Evolutionary conservation across 2,113 vertebrate genomes (phyloP).

Genomic region (Brachyistius frenatus): DNA sequence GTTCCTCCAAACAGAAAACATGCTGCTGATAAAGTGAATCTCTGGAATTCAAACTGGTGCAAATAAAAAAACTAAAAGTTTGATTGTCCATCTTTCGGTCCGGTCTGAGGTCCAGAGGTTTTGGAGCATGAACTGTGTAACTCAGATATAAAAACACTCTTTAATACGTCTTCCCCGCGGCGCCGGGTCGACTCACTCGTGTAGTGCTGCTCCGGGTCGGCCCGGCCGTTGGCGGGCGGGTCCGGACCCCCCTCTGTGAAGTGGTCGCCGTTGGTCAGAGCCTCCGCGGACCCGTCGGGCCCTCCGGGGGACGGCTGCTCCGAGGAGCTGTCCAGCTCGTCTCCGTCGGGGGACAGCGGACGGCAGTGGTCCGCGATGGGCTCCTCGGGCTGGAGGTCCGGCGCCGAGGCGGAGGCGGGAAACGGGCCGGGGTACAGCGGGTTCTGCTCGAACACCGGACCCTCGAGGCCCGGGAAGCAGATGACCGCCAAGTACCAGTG

Average conservation of each 20-base stretch:
- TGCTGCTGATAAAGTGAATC: no score
- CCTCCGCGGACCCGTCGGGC: conserved; percentile 70
- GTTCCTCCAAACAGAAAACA: no score
- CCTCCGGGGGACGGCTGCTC: conserved; percentile 54
- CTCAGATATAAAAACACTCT: no score
- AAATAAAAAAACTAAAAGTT: no score
- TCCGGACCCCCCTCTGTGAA: conserved; percentile 29
- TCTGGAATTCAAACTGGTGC: no score
- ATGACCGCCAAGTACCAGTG: conserved; percentile 99
- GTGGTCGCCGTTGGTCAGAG: conserved; percentile 46
- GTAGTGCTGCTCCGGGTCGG: conserved; percentile 46
- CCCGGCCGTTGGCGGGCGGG: conserved; percentile 16
- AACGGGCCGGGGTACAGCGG: conserved; percentile 82
- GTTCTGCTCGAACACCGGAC: conserved; percentile 88
- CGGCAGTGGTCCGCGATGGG: conserved; percentile 83
- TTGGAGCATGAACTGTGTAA: no score
- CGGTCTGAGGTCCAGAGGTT: no score
- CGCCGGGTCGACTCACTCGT: conserved; percentile 67
- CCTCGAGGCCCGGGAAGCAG: conserved; percentile 95
- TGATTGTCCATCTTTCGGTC: no score
- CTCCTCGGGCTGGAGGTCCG: conserved; percentile 74
- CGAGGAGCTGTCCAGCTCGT: conserved; percentile 37
- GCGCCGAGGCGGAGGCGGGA: accelerated
- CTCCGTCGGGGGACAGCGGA: conserved; percentile 71
- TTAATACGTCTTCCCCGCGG: no score